Conservation (phyloP, 2,888 invertebrate species). For the Xanthia icteritia region DNA sequence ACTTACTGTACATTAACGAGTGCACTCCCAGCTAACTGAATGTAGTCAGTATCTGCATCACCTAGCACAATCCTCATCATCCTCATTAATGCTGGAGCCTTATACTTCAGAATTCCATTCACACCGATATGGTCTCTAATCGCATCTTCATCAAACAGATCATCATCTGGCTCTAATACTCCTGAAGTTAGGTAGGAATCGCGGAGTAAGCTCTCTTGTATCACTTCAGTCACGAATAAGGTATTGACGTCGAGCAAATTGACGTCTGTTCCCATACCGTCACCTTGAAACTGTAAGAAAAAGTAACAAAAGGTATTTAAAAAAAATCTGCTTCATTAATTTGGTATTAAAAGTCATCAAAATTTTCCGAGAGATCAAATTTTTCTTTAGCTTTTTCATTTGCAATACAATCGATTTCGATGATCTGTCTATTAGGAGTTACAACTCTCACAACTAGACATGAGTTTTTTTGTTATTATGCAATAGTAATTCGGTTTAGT, state of each 20-base stretch:
- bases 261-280: conserved; percentile 66
- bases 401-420: background rate
- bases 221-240: conserved; percentile 82
- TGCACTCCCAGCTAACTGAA: conserved; percentile 73
- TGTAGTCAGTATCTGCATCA: conserved; percentile 72
- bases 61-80: conserved; percentile 79
- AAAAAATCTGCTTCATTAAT: background rate
- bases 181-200: conserved; percentile 74
- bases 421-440: background rate
- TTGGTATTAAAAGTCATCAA: background rate
- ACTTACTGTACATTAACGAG: conserved; percentile 77
- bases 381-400: background rate
- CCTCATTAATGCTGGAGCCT: conserved; percentile 81
- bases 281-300: conserved; percentile 75
- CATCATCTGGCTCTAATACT: conserved; percentile 69
- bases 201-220: conserved; percentile 82
- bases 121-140: conserved; percentile 74
- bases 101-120: conserved; percentile 77
- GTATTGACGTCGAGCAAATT: conserved; percentile 79
- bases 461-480: background rate
- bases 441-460: background rate
- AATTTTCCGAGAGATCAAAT: background rate
- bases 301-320: background rate
- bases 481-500: background rate
- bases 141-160: conserved; percentile 73